Conservation (phyloP, 2,888 invertebrate genomes). For the Leptarthrus brevirostris region DNA sequence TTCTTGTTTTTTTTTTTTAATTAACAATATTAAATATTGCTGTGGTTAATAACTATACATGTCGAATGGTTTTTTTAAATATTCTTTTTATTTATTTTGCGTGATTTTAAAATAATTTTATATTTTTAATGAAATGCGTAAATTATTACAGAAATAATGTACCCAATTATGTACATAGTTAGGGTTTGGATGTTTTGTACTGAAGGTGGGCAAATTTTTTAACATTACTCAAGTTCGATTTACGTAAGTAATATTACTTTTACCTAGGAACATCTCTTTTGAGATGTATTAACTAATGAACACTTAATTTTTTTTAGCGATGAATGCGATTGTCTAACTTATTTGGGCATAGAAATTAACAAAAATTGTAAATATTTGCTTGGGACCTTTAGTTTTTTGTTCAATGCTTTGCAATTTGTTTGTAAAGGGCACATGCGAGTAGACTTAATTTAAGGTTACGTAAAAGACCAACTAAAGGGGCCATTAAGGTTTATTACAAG, state of each 20-base stretch:
- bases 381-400: too few species aligned
- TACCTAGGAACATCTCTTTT: slow-evolving; percentile 11
- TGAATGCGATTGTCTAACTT: slow-evolving; percentile 18
- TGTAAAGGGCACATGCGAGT: too few species aligned
- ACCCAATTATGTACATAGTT: slow-evolving; percentile 12
- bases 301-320: slow-evolving; percentile 26
- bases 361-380: not conserved
- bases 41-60: slow-evolving; percentile 7
- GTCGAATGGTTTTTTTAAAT: not conserved
- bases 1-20: slow-evolving; percentile 5
- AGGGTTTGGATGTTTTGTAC: slow-evolving; percentile 48
- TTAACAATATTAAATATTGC: not conserved
- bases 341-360: not conserved
- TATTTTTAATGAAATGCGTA: slow-evolving; percentile 11
- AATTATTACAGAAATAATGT: slow-evolving; percentile 17
- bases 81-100: not conserved
- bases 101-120: slow-evolving; percentile 20
- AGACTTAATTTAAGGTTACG: too few species aligned
- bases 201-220: slow-evolving; percentile 46
- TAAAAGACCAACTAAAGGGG: too few species aligned
- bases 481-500: too few species aligned
- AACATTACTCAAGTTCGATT: slow-evolving; percentile 32
- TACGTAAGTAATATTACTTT: slow-evolving; percentile 3
- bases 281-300: slow-evolving; percentile 23
- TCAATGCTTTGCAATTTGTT: too few species aligned